phyloP scores from a whole-genome alignment of 1,140 invertebrate genomes.

The Bombus pascuorum region DNA sequence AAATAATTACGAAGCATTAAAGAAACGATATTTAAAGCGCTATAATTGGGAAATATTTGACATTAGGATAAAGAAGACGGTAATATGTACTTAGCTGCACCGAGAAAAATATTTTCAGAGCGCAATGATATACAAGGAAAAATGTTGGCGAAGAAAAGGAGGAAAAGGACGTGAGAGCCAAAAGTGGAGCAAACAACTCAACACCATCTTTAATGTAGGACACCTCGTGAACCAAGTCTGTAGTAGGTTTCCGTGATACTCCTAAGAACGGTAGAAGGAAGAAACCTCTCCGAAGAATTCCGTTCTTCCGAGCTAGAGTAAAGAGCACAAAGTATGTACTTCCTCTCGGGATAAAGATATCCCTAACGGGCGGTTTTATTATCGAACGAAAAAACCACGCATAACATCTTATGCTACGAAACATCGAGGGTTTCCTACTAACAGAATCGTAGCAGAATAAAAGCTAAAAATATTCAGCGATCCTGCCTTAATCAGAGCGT shows the following conservation, averaged over 20 bases:
- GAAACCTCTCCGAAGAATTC: conserved; percentile 46
- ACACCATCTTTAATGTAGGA: conserved; percentile 55
- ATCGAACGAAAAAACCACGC: conserved; percentile 19
- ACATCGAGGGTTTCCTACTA: not conserved
- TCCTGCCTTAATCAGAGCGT: not conserved
- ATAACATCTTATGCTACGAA: not conserved
- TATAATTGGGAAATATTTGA: not conserved
- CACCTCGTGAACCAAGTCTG: conserved; percentile 17
- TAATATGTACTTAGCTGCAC: no score
- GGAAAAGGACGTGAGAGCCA: not conserved
- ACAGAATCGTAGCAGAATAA: conserved; percentile 48
- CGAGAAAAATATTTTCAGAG: conserved; percentile 29
- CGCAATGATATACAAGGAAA: not conserved
- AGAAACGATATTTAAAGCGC: not conserved
- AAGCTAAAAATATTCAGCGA: conserved; percentile 15
- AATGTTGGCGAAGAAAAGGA: not conserved
- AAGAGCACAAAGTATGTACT: conserved; percentile 39
- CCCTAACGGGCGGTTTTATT: conserved; percentile 42
- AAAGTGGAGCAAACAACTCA: conserved; percentile 53
- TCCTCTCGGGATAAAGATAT: conserved; percentile 38
- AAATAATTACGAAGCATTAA: not conserved
- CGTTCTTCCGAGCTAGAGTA: conserved; percentile 25
- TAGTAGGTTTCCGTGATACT: conserved; percentile 36
- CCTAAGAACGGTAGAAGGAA: conserved; percentile 6
- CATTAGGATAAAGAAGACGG: not conserved